Percentiles rank a stretch among this genome's conserved stretches.
Conservation (phyloP, 2,797 vertebrate species). For the Phoeniculus purpureus region DNA sequence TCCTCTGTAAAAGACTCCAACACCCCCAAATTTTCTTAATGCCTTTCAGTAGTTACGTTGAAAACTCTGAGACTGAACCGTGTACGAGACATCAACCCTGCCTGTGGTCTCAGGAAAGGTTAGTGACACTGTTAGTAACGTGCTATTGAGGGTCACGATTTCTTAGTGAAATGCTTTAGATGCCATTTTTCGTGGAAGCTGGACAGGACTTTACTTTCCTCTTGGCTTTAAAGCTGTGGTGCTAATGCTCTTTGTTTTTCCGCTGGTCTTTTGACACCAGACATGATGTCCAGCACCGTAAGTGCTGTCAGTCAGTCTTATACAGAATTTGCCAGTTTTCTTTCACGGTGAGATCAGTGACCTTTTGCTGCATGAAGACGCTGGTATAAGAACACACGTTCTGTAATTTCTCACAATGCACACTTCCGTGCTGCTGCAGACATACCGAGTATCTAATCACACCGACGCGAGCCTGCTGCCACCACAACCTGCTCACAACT, state of each 20-base stretch:
- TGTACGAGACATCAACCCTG: neutral
- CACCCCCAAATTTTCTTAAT: neutral
- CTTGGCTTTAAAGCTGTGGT: neutral
- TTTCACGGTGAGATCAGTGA: conserved; percentile 32
- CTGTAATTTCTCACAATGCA: conserved; percentile 36
- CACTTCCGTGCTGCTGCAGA: conserved; percentile 21
- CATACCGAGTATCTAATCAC: conserved; percentile 31
- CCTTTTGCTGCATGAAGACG: conserved; percentile 44
- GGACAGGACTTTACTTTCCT: neutral
- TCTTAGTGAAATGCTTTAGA: neutral
- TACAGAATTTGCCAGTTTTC: conserved; percentile 41
- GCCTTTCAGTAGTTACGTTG: neutral
- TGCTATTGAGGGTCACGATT: neutral
- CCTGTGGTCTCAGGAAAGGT: neutral
- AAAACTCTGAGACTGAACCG: neutral
- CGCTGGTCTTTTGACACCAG: conserved; percentile 9
- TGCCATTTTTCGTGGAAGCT: neutral
- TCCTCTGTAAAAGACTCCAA: neutral
- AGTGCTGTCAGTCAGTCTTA: conserved; percentile 64
- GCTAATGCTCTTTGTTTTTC: conserved; percentile 4
- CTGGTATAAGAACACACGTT: conserved; percentile 30
- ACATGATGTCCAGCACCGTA: neutral
- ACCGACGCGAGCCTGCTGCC: neutral
- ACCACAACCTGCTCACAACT: neutral
- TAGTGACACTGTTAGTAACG: conserved; percentile 13